Percentiles rank a stretch among this genome's conserved stretches.
These are phyloP conservation scores for Albula goreensis DNA, from an alignment of 2,113 vertebrate species.

Conservation along the genomic window DNA sequence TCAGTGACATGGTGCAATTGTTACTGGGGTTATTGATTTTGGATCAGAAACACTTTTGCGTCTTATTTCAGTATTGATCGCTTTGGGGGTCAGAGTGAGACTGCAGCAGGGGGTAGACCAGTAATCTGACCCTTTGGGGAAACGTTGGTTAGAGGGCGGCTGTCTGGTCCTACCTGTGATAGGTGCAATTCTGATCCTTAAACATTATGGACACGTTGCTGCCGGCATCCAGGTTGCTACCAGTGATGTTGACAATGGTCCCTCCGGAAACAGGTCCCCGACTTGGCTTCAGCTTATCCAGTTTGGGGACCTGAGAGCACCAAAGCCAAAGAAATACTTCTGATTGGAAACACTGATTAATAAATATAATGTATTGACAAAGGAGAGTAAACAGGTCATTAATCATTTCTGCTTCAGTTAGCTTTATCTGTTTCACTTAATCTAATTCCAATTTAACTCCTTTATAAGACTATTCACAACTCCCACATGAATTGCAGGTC, in stretches of 20 bases:
- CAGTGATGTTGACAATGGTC: slow-evolving; percentile 91
- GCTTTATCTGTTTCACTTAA: neutral
- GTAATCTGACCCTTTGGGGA: neutral
- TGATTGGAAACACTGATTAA: neutral
- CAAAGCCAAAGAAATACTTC: neutral
- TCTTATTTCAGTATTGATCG: slow-evolving; percentile 38
- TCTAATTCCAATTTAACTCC: neutral
- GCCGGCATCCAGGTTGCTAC: slow-evolving; percentile 90
- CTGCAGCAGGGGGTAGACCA: neutral
- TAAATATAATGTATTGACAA: neutral
- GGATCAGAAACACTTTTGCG: slow-evolving; percentile 38
- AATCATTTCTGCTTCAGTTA: neutral
- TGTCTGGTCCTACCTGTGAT: slow-evolving; percentile 77
- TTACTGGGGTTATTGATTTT: slow-evolving; percentile 44
- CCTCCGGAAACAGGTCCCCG: slow-evolving; percentile 91
- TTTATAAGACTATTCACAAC: neutral
- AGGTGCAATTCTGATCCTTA: slow-evolving; percentile 87
- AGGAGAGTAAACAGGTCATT: neutral
- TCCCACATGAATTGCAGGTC: neutral
- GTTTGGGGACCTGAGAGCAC: slow-evolving; percentile 76
- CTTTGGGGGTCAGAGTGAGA: slow-evolving; percentile 18
- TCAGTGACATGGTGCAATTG: slow-evolving; percentile 19
- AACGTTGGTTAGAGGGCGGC: neutral
- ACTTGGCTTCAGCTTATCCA: slow-evolving; percentile 81
- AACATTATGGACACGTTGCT: slow-evolving; percentile 93